Evolutionary conservation across 1,140 invertebrate genomes (phyloP), one percentile per base, ranked within the genome.

Genomic region (Sminthurides bifidus): DNA sequence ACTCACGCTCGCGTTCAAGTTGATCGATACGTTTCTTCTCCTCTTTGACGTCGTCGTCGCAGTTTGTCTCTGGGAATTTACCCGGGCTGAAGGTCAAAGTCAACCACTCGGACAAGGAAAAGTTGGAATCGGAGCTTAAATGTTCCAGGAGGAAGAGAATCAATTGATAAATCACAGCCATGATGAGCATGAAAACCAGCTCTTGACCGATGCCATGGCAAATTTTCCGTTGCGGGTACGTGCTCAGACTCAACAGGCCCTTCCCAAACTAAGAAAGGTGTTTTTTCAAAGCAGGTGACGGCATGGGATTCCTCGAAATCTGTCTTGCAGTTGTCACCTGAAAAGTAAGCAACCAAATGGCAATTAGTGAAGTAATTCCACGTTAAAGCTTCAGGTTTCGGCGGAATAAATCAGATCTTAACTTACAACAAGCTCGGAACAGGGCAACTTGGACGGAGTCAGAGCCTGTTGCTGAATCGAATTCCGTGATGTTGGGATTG

Each of bases 251-350:
- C 54, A 10, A 45, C 54, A 51, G 29, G 41, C 2, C 17, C 26
- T 21, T 24, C 30, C 58, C 58, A 59, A 17, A 21, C 27, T 17
- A 59, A 29, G 24, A 50, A 59, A 15, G 30, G 15, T 6, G 44
- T 21, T n/a, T 33, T 37, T 3, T 17, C 40, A 30, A 55, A 59
- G 41, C 58, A 59, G 26, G 17, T 21, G 14, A 50, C 52, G 8
- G 45, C 54, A 29, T 49, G 14, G 24, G 10, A 35, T 10, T 49
- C 24, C 14, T 8, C 27, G 1, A 59, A 38, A 27, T 51, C 40
- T n/a, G n/a, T n/a, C 15, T 43, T 23, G 48, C 58, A 59, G 45
- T 59, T 59, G 30, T 54, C 57, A 24, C n/a, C 10, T 35, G n/a
- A 10, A 35, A 10, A 35, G n/a, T 35, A n/a, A 35, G n/a, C n/a